These are phyloP conservation scores for Aphidius ervi DNA, from an alignment of 1,140 invertebrate species.

Conservation along the genomic window DNA sequence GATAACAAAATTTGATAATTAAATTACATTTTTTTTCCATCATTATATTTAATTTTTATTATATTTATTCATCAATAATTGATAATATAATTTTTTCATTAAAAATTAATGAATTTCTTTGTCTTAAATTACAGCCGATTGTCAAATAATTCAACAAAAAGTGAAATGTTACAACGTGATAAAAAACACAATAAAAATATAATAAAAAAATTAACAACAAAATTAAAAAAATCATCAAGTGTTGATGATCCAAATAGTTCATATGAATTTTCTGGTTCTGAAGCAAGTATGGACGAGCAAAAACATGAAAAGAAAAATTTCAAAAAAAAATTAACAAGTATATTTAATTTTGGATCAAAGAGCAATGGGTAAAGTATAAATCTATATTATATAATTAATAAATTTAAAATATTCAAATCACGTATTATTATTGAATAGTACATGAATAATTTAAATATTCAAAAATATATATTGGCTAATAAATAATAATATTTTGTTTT, in stretches of 20 bases:
- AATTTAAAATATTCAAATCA: not conserved
- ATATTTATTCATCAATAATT: not conserved
- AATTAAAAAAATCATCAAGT: constrained; percentile 78
- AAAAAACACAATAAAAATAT: constrained; percentile 80
- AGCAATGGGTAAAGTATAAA: constrained; percentile 60
- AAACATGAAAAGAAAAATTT: constrained; percentile 70
- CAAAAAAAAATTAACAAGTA: constrained; percentile 73
- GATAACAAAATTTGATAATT: too few relatives aligned
- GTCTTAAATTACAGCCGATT: constrained; percentile 56
- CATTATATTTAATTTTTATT: constrained; percentile 22
- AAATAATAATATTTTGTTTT: constrained; percentile 15
- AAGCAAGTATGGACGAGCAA: constrained; percentile 61
- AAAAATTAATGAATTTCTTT: too few relatives aligned
- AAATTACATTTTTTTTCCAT: constrained; percentile 15
- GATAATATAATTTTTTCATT: too few relatives aligned
- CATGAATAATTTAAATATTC: constrained; percentile 10
- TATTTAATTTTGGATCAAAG: constrained; percentile 73
- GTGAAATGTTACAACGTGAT: constrained; percentile 65
- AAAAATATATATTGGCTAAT: constrained; percentile 6
- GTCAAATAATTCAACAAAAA: constrained; percentile 79
- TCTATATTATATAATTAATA: too few relatives aligned
- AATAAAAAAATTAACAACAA: constrained; percentile 75
- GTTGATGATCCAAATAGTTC: constrained; percentile 65
- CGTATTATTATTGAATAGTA: not conserved
- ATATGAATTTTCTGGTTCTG: constrained; percentile 66